Conservation (phyloP, 2,888 invertebrate species). For the Actias luna region DNA sequence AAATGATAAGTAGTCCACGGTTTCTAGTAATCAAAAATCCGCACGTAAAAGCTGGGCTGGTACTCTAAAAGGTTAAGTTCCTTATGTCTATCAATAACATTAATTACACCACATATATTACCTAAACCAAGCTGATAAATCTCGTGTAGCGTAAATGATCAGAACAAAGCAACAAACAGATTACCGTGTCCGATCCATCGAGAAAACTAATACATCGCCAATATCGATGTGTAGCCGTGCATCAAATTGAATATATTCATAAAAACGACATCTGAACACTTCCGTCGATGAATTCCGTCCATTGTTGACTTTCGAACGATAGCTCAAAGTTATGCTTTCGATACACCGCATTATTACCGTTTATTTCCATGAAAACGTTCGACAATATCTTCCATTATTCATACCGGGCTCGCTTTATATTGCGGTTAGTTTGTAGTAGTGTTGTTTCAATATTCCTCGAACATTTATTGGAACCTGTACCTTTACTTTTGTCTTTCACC, state of each 20-base stretch:
- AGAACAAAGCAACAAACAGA: not conserved
- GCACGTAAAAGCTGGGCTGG: too few species aligned
- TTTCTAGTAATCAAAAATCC: too few species aligned
- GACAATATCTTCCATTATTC: slow-evolving; percentile 10
- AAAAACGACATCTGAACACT: slow-evolving; percentile 40
- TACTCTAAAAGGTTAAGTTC: too few species aligned
- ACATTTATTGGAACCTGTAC: not conserved
- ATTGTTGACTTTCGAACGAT: slow-evolving; percentile 40
- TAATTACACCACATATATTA: not conserved
- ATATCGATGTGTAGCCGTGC: slow-evolving; percentile 48
- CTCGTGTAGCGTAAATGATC: not conserved
- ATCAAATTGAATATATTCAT: slow-evolving; percentile 60
- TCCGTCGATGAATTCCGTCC: slow-evolving; percentile 41
- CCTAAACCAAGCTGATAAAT: not conserved
- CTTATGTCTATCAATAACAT: too few species aligned
- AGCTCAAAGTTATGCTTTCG: slow-evolving; percentile 32
- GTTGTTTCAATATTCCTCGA: slow-evolving; percentile 1
- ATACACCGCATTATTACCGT: slow-evolving; percentile 27
- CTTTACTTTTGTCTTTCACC: not conserved
- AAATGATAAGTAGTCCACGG: too few species aligned
- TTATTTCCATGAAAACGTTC: slow-evolving; percentile 8
- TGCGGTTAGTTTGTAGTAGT: slow-evolving; percentile 7
- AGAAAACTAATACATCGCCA: slow-evolving; percentile 32
- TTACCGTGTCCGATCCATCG: slow-evolving; percentile 22
- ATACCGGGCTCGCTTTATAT: slow-evolving; percentile 1